Evolutionary conservation across 2,888 invertebrate genomes (phyloP).

Genomic region (Tetragonisca angustula): DNA sequence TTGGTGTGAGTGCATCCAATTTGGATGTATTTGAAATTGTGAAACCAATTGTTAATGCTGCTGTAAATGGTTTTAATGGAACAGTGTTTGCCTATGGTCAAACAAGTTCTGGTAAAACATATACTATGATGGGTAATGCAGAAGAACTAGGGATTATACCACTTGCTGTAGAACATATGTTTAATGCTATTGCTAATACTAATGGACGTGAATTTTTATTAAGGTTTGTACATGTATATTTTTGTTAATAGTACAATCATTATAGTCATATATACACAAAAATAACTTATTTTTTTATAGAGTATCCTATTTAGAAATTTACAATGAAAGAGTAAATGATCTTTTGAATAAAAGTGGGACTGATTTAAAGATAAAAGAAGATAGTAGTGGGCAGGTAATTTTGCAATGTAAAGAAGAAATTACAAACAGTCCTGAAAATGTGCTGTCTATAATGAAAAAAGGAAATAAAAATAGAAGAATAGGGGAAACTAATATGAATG

Average conservation of each 20-base stretch:
- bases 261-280: neutral
- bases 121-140: conserved; percentile 91
- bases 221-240: conserved; percentile 83
- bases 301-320: conserved; percentile 94
- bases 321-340: conserved; percentile 93
- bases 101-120: conserved; percentile 95
- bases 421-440: conserved; percentile 87
- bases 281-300: conserved; percentile 83
- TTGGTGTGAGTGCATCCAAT: conserved; percentile 86
- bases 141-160: conserved; percentile 91
- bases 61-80: conserved; percentile 91
- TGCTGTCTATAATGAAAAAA: conserved; percentile 86
- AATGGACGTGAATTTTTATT: conserved; percentile 90
- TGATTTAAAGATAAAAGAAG: conserved; percentile 88
- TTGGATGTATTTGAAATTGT: conserved; percentile 89
- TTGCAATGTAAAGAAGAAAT: conserved; percentile 89
- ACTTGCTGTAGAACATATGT: conserved; percentile 89
- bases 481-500: conserved; percentile 95
- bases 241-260: neutral
- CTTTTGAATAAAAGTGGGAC: conserved; percentile 87
- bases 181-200: conserved; percentile 87
- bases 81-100: conserved; percentile 97
- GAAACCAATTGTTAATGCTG: conserved; percentile 89
- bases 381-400: conserved; percentile 86
- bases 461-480: conserved; percentile 90